Evolutionary conservation across 1,140 invertebrate species (phyloP).

Genomic region (Nasonia vitripennis): DNA sequence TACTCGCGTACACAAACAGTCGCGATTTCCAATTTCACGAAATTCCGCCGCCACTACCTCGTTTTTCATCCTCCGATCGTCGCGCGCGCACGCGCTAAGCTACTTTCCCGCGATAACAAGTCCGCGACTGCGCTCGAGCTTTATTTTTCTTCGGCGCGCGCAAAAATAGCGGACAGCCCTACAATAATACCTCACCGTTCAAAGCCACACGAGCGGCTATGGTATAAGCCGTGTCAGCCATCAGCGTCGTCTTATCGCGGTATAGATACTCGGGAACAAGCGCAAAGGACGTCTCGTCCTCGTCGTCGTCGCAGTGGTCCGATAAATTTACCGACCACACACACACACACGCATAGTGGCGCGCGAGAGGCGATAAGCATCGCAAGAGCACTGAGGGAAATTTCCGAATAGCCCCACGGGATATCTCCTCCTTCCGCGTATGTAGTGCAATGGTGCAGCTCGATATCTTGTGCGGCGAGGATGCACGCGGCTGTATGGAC

Average conservation of each 20-base stretch:
- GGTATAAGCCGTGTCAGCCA: too few species aligned
- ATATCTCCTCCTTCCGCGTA: background rate
- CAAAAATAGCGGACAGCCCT: background rate
- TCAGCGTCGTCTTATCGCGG: too few species aligned
- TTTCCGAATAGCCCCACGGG: background rate
- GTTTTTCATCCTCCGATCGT: too few species aligned
- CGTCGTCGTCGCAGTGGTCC: background rate
- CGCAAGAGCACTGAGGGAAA: background rate
- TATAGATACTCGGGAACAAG: background rate
- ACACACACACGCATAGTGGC: background rate
- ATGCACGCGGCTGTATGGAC: background rate
- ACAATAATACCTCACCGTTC: background rate
- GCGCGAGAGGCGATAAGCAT: background rate
- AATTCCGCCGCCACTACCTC: too few species aligned
- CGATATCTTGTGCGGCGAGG: background rate
- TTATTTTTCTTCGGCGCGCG: background rate
- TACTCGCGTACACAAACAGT: too few species aligned
- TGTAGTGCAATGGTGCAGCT: background rate
- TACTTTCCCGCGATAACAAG: background rate
- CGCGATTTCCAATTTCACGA: too few species aligned
- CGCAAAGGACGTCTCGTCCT: background rate
- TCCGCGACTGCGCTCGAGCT: background rate
- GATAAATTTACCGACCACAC: background rate
- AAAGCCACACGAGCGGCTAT: background rate
- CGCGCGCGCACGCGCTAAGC: background rate